Evolutionary conservation across 2,888 invertebrate species (phyloP).

Genomic region (Ochropleura leucogaster): DNA sequence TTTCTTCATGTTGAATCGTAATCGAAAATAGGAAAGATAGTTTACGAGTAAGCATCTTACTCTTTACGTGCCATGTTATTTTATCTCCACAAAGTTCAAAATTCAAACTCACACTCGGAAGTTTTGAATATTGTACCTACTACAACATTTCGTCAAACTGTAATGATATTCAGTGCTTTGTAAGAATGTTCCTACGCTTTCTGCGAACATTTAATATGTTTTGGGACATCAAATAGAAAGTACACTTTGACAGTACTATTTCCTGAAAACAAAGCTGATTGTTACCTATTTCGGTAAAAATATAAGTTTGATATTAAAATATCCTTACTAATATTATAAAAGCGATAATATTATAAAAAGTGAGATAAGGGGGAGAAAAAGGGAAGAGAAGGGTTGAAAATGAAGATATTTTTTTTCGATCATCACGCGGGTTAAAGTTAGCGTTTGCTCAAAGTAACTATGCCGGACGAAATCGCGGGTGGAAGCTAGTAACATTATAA

Average conservation of each 20-base stretch:
- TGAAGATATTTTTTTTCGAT: too few species aligned
- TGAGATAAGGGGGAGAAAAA: too few species aligned
- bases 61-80: neutral
- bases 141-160: slow-evolving; percentile 1
- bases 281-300: neutral
- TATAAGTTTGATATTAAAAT: neutral
- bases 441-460: too few species aligned
- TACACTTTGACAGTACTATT: neutral
- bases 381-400: too few species aligned
- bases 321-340: too few species aligned
- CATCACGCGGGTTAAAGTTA: too few species aligned
- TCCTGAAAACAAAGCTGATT: neutral
- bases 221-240: slow-evolving; percentile 4
- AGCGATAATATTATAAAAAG: too few species aligned
- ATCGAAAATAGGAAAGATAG: neutral
- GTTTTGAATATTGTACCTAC: neutral
- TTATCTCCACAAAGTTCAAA: slow-evolving; percentile 1
- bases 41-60: neutral
- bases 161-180: neutral
- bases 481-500: neutral
- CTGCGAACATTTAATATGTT: neutral
- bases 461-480: too few species aligned
- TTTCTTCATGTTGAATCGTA: neutral
- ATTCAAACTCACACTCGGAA: neutral
- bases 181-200: neutral